A percentile compares a stretch with the other conserved stretches of the same genome.
Evolutionary conservation across 2,797 vertebrate genomes (phyloP).

Genomic region (Dryobates pubescens): DNA sequence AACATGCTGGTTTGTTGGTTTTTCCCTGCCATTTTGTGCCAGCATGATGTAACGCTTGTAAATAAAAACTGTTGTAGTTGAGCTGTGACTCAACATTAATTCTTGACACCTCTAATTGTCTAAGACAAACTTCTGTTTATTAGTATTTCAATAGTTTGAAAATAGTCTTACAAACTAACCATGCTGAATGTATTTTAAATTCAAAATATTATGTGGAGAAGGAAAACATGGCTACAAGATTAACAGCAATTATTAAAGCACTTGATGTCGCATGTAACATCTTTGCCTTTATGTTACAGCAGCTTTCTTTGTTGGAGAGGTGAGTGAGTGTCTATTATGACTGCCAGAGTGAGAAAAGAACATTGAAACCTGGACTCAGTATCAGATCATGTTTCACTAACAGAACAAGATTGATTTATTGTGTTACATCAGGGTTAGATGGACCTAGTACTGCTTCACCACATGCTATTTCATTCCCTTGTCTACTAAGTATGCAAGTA

Average conservation of each 20-base stretch:
- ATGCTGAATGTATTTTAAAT: not conserved
- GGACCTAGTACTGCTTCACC: slow-evolving; percentile 75
- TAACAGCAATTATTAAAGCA: slow-evolving; percentile 33
- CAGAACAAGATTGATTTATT: slow-evolving; percentile 78
- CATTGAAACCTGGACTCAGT: slow-evolving; percentile 45
- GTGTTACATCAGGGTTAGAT: slow-evolving; percentile 66
- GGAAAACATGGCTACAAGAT: not conserved
- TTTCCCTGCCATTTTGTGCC: not conserved
- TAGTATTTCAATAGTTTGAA: not conserved
- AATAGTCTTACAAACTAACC: not conserved
- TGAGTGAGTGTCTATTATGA: slow-evolving; percentile 17
- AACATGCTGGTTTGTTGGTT: not conserved
- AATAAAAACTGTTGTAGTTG: not conserved
- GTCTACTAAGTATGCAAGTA: slow-evolving; percentile 86
- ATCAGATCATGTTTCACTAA: slow-evolving; percentile 71
- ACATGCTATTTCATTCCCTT: slow-evolving; percentile 73
- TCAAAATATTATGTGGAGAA: not conserved
- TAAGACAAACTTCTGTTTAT: not conserved
- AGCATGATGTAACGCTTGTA: not conserved
- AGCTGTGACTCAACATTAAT: not conserved
- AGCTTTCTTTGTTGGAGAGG: slow-evolving; percentile 38
- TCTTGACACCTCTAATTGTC: not conserved
- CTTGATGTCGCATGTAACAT: not conserved
- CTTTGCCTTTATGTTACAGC: slow-evolving; percentile 29
- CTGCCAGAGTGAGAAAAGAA: slow-evolving; percentile 32